Base-by-base conservation (phyloP, 1,140 invertebrate species). In the Paramacrobiotus metropolitanus region DNA sequence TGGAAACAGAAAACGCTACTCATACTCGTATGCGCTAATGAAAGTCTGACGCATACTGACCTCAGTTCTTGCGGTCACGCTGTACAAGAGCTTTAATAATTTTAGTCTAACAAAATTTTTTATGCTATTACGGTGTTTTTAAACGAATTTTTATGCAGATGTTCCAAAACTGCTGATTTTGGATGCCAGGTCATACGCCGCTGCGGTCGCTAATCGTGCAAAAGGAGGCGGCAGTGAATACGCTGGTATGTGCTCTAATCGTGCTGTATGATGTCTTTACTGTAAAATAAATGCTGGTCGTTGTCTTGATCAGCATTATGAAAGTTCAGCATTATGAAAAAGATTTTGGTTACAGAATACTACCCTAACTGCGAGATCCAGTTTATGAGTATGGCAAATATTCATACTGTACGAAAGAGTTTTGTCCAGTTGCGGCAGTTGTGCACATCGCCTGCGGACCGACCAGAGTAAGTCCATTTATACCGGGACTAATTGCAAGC, bases 311-410 rank as follows among this genome's bases (percentile, higher is more conserved):
- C n/a, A n/a, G n/a, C n/a, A n/a, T n/a, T n/a, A n/a, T n/a, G n/a
- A n/a, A n/a, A n/a, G n/a, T n/a, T n/a, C n/a, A n/a, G n/a, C n/a
- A n/a, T n/a, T n/a, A n/a, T n/a, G n/a, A n/a, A n/a, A n/a, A 4
- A 1, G 1, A 1, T 9, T 61, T 61, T 2, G 18, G 21, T 67
- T 60, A 48, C 62, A n/a, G 86, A 89, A 72, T 92, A 93, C 78
- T 96, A 96, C 76, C 82, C 84, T 0, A 82, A 80, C 68, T 87
- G 87, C 68, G 90, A 95, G 73, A 90, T 96, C 62, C 82, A 90
- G 70, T 97, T 94, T 71, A 95, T 96, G 90, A 86, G 86, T 73
- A 75, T 97, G 70, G 85, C 89, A 59, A 97, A 97, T 74, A 96
- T 97, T 65, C 92, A 96, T 74, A 82, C 85, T 60, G 87, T 96